These are phyloP conservation scores for Oophaga pumilio DNA, from an alignment of 2,113 vertebrate genomes.

Conservation along the genomic window DNA sequence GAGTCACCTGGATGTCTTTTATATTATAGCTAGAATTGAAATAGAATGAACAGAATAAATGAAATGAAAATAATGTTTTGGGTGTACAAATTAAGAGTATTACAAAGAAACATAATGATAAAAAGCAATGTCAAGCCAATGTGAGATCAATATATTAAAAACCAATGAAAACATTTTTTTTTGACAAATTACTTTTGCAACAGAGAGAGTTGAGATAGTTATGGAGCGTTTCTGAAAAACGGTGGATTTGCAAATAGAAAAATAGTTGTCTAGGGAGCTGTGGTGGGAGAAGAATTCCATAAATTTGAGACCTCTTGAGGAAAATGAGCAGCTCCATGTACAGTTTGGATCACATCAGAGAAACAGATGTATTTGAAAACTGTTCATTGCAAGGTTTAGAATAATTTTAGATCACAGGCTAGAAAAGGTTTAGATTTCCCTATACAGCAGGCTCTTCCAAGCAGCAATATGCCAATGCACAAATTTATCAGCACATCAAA, in stretches of 20 bases:
- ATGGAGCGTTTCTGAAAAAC: neutral
- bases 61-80: no score
- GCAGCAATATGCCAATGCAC: conserved; percentile 67
- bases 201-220: neutral
- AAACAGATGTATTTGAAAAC: conserved; percentile 46
- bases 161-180: neutral
- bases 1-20: no score
- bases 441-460: conserved; percentile 61
- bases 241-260: conserved; percentile 3
- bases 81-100: neutral
- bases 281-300: conserved; percentile 3
- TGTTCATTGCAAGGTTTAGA: conserved; percentile 39
- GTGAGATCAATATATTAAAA: neutral
- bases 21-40: no score
- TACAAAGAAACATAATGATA: neutral
- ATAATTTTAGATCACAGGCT: conserved; percentile 52
- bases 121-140: neutral
- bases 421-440: conserved; percentile 50
- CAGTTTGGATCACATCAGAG: conserved; percentile 26
- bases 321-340: conserved; percentile 1
- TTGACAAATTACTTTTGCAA: neutral
- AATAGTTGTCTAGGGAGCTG: conserved; percentile 2
- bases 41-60: no score
- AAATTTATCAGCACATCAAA: conserved; percentile 76
- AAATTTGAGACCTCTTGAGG: conserved; percentile 4